Evolutionary conservation across 2,113 vertebrate species (phyloP), one percentile per base, ranked within the genome.

Genomic region (Chaetura pelagica): DNA sequence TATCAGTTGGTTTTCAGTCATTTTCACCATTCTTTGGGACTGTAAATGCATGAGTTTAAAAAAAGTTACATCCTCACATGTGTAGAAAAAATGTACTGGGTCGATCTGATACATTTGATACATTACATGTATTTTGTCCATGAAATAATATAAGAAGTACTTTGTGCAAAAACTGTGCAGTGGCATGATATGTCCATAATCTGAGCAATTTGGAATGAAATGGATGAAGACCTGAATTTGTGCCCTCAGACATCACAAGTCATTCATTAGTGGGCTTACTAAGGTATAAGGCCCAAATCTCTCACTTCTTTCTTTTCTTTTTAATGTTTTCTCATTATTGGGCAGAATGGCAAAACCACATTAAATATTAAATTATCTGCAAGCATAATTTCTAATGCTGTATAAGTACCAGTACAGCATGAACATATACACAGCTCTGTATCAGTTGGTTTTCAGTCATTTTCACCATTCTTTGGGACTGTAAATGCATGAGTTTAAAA

Each of bases 321-420:
- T 38, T 59, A 20, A 49, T 73, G 15, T 75, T 87, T 89, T 90
- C n/a, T 93, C 18, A 27, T 93, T 94, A 55, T 42, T 73, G 72
- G n/a, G 29, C 34, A 79, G 71, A 93, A 76, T 38, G 49, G 58
- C 54, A 91, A 85, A 91, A 88, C 18, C 51, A 61, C 30, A 64
- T 91, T 82, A 94, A 95, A 89, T 89, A 84, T 94, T 92, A 78
- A 87, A 67, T 92, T 78, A 62, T 90, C 51, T 64, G 24, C 40
- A 89, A 34, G 63, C 84, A 54, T 91, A 4, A 23, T 68, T 82
- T 68, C 35, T 58, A 38, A 7, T 77, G 32, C 32, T 84, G 40
- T 77, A 5, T 58, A 27, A 67, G 32, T 83, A 74, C 30, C 35
- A 59, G 46, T 51, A 80, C 67, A 91, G 82, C 62, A 29, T 54